phyloP scores from a whole-genome alignment of 2,797 vertebrate genomes.

The Oryzias sinensis region DNA sequence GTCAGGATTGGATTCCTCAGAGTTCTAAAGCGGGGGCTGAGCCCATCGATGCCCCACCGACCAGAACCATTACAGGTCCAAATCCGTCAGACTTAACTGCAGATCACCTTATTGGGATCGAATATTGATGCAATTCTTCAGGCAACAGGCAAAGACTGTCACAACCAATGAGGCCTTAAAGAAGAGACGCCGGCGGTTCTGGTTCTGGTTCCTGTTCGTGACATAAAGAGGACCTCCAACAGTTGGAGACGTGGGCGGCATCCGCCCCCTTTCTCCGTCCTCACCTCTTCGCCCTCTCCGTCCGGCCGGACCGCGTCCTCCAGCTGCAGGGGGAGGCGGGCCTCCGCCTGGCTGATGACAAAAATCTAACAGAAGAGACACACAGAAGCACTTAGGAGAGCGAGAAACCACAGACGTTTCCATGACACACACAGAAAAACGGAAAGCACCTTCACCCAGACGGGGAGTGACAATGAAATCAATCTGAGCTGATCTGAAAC shows the following conservation, averaged over 20 bases:
- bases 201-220: too few relatives aligned
- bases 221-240: neutral
- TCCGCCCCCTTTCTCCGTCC: neutral
- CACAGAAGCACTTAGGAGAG: conserved; percentile 15
- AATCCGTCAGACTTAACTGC: too few relatives aligned
- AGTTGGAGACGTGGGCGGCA: neutral
- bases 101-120: too few relatives aligned
- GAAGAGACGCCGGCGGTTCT: too few relatives aligned
- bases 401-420: conserved; percentile 19
- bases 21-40: too few relatives aligned
- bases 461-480: conserved; percentile 14
- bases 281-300: conserved; percentile 93
- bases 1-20: too few relatives aligned
- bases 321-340: conserved; percentile 92
- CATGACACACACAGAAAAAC: neutral
- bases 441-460: conserved; percentile 42
- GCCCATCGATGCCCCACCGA: too few relatives aligned
- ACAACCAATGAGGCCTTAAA: too few relatives aligned
- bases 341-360: conserved; percentile 93
- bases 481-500: conserved; percentile 3
- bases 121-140: too few relatives aligned
- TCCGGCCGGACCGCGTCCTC: conserved; percentile 96
- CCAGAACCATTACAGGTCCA: too few relatives aligned
- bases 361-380: conserved; percentile 83
- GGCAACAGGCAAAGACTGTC: too few relatives aligned